These are phyloP conservation scores for Nineta flava DNA, from an alignment of 2,888 invertebrate species.

Conservation along the genomic window DNA sequence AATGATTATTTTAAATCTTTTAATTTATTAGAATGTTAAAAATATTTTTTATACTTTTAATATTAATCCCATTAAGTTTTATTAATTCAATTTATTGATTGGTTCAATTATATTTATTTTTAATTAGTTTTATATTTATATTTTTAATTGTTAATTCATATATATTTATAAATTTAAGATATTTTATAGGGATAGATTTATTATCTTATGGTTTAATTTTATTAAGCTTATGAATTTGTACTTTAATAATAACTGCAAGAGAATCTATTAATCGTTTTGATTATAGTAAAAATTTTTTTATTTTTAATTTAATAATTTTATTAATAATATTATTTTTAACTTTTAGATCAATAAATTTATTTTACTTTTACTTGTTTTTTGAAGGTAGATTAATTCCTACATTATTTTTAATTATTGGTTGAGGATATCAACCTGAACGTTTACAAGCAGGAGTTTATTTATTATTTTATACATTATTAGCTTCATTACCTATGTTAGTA, in stretches of 20 bases:
- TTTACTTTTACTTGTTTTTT: too few relatives aligned
- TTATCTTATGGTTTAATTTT: conserved; percentile 37
- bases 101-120: conserved; percentile 34
- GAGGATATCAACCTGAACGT: too few relatives aligned
- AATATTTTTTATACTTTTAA: too few relatives aligned
- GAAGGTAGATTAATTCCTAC: too few relatives aligned
- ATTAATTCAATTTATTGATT: conserved; percentile 34
- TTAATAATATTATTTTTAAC: conserved; percentile 36
- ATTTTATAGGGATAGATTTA: conserved; percentile 33
- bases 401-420: too few relatives aligned
- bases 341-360: conserved; percentile 23
- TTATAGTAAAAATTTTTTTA: conserved; percentile 34
- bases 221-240: conserved; percentile 42
- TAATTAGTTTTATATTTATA: conserved; percentile 33
- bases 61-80: too few relatives aligned
- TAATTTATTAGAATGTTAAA: conserved; percentile 42
- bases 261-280: conserved; percentile 29
- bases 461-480: conserved; percentile 38
- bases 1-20: conserved; percentile 46
- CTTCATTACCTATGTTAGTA: conserved; percentile 45
- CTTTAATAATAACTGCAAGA: conserved; percentile 41
- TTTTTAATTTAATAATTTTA: conserved; percentile 34
- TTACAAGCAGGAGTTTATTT: too few relatives aligned
- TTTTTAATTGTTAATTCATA: conserved; percentile 24
- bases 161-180: conserved; percentile 28